Base-by-base conservation (phyloP, 2,797 vertebrate species). In the Macropodus opercularis region DNA sequence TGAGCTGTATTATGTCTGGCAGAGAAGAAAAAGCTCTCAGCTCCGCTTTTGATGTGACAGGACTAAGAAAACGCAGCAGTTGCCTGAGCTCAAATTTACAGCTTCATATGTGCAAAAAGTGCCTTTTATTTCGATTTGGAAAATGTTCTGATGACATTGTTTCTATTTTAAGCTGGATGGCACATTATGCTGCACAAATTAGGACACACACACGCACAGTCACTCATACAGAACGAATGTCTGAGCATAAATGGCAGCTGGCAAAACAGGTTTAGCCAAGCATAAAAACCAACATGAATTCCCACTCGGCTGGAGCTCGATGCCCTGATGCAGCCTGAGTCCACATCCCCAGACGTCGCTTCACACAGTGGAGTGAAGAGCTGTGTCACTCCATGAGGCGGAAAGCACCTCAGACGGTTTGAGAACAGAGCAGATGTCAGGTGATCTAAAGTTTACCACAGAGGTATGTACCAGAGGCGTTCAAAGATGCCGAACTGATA, bases 231-330 rank as follows among this genome's bases (percentile, higher is more conserved):
- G 79, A 86, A 78, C 79, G 70, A 80, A 81, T 75, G 78, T 81
- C 77, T 77, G 76, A 79, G 70, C 84, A 84, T 82, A 86, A 87
- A 83, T 84, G 83, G 84, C 91, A 91, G 88, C 88, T 91, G 90
- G 86, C 84, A 81, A 90, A 88, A 88, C 81, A 85, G 77, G 61
- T 53, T 77, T 68, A 89, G 82, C 59, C 82, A 74, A 77, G 85
- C 88, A 69, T 87, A 83, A 90, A 88, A 82, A 90, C 79, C 81
- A 83, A 87, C 83, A 80, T 81, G 75, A 87, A 86, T 85, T 81
- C 77, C 64, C 80, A 81, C 71, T 80, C 65, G 79, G 64, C 75
- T 85, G 84, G 62, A 87, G 83, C 82, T 85, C 19, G 43, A 69
- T 87, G 83, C 62, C 74, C 78, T 66, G 75, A 72, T 79, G 76